Percentiles rank a stretch among this genome's conserved stretches.
phyloP scores from a whole-genome alignment of 2,797 vertebrate species.

The Danio kyathit region DNA sequence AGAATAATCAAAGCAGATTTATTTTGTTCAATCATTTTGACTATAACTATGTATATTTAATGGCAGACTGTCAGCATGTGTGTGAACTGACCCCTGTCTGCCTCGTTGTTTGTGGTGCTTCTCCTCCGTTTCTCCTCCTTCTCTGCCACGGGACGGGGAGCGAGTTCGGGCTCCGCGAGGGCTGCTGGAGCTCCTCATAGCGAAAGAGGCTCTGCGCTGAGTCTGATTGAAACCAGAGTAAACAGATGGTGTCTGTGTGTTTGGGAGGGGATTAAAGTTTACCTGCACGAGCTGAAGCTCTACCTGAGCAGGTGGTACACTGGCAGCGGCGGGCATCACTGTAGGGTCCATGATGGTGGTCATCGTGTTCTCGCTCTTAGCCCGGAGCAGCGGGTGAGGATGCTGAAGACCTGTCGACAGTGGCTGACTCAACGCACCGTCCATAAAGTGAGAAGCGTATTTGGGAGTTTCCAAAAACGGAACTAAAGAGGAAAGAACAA shows the following conservation, averaged over 20 bases:
- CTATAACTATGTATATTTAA: too few relatives aligned
- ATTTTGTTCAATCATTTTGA: too few relatives aligned
- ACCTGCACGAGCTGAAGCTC: not conserved
- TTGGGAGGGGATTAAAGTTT: too few relatives aligned
- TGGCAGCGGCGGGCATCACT: constrained; percentile 72
- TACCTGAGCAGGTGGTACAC: constrained; percentile 78
- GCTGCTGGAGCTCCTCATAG: constrained; percentile 90
- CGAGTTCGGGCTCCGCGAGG: constrained; percentile 85
- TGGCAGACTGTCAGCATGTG: not conserved
- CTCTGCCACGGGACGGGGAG: constrained; percentile 88
- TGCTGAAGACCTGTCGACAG: constrained; percentile 79
- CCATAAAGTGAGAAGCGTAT: constrained; percentile 83
- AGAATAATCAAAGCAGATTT: too few relatives aligned
- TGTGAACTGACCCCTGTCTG: constrained; percentile 81
- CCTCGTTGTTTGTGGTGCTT: constrained; percentile 84
- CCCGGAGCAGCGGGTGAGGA: constrained; percentile 84
- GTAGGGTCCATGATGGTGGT: constrained; percentile 81
- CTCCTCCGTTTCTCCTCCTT: constrained; percentile 81
- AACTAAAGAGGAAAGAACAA: constrained; percentile 71
- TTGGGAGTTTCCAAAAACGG: constrained; percentile 92
- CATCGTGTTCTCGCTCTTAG: constrained; percentile 92
- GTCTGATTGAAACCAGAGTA: constrained; percentile 61
- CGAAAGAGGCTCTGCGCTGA: constrained; percentile 84
- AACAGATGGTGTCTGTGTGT: not conserved
- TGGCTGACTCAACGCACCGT: constrained; percentile 80